These are phyloP conservation scores for Oxyteleia sp. DNA, from an alignment of 2,888 invertebrate genomes.

Conservation along the genomic window DNA sequence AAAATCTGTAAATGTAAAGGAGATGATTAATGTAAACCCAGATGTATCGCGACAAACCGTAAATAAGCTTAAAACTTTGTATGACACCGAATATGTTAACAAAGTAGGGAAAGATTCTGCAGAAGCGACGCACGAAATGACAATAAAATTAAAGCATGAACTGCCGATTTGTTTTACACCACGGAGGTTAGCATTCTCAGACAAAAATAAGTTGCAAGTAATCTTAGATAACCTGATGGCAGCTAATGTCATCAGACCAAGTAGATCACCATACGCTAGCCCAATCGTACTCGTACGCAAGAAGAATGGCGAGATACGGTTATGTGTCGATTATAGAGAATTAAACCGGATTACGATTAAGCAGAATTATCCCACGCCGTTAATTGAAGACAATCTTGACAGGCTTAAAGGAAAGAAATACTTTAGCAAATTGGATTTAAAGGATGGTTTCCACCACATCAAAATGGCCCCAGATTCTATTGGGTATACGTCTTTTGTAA, in stretches of 20 bases:
- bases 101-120: not conserved
- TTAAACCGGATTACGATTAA: not conserved
- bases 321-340: constrained; percentile 5
- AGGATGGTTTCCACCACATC: not conserved
- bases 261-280: constrained; percentile 5
- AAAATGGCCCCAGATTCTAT: not conserved
- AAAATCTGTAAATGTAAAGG: not conserved
- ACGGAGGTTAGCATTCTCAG: not conserved
- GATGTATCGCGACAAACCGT: not conserved
- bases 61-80: not conserved
- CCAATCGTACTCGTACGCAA: not conserved
- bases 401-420: not conserved
- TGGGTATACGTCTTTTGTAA: not conserved
- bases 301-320: constrained; percentile 11
- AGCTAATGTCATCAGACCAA: not conserved
- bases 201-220: not conserved
- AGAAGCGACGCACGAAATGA: not conserved
- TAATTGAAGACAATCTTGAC: not conserved
- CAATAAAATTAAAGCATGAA: not conserved
- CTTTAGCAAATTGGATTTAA: not conserved
- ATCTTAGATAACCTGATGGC: not conserved
- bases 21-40: not conserved
- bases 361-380: not conserved
- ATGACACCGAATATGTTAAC: not conserved
- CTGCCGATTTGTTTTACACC: not conserved